These are phyloP conservation scores for Watsonalla cultraria DNA, from an alignment of 2,888 invertebrate genomes.

Conservation along the genomic window DNA sequence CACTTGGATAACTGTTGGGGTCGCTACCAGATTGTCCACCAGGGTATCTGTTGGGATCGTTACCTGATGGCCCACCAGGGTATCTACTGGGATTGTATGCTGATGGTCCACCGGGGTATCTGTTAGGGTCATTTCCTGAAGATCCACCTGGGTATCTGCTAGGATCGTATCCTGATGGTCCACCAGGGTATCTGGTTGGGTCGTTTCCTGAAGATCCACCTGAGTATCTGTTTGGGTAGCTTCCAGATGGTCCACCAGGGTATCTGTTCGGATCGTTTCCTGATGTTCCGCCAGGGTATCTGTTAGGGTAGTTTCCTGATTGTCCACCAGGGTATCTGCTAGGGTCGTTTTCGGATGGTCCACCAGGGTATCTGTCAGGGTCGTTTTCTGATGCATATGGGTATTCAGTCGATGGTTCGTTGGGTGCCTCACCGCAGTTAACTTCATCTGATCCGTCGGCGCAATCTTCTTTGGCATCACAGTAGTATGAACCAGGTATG, in stretches of 20 bases:
- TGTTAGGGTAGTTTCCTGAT: neutral
- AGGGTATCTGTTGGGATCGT: neutral
- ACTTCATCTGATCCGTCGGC: slow-evolving; percentile 83
- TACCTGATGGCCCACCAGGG: neutral
- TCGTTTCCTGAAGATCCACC: neutral
- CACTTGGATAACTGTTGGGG: neutral
- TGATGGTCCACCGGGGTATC: neutral
- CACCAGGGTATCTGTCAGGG: neutral
- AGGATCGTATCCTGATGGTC: neutral
- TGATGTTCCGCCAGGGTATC: neutral
- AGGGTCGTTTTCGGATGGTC: neutral
- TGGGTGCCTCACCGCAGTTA: slow-evolving; percentile 53
- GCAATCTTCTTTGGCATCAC: slow-evolving; percentile 83
- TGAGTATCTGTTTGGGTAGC: neutral
- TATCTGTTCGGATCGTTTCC: neutral
- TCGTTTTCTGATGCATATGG: slow-evolving; percentile 1
- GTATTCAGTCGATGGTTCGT: slow-evolving; percentile 12
- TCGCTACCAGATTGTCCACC: neutral
- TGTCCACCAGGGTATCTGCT: neutral
- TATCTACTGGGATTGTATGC: neutral
- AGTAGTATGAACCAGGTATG: slow-evolving; percentile 78
- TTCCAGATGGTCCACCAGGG: neutral
- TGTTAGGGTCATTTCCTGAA: neutral
- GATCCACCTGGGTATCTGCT: neutral
- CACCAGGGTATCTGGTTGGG: neutral